Evolutionary conservation across 35 echinoderm and acorn worm species (phyloP).

Genomic region (Nesometra sesokonis): DNA sequence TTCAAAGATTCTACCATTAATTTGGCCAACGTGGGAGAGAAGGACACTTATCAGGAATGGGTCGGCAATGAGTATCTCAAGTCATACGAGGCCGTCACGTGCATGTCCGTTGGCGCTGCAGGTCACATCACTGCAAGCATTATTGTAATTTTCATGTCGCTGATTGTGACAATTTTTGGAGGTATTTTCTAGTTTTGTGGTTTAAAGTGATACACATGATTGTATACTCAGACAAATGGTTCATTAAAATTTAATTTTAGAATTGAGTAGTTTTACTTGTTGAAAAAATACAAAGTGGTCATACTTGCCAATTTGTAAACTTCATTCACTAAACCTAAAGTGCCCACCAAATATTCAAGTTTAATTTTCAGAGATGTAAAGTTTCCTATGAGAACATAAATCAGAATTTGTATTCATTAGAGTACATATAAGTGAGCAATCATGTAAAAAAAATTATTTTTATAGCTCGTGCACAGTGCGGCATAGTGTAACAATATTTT

Average conservation of each 20-base stretch:
- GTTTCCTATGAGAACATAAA: no score
- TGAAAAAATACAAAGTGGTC: background rate
- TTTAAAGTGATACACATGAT: no score
- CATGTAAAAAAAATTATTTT: background rate
- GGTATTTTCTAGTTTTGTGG: no score
- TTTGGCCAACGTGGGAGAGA: constrained; percentile 4
- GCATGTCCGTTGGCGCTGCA: background rate
- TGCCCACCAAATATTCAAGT: no score
- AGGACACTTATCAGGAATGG: constrained; percentile 30
- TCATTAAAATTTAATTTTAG: no score
- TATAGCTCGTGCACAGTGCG: background rate
- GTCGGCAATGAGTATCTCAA: constrained; percentile 42
- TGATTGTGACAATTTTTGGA: background rate
- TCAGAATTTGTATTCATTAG: no score
- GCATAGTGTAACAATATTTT: background rate
- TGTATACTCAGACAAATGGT: no score
- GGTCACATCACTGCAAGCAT: background rate
- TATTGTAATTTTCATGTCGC: background rate
- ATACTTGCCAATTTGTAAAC: background rate
- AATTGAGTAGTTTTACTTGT: no score
- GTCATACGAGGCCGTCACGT: constrained; percentile 32
- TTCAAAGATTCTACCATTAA: constrained; percentile 63
- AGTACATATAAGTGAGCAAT: no score
- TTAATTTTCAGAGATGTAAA: no score
- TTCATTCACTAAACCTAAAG: no score